These are phyloP conservation scores for Alces alces DNA, from an alignment of 2,113 vertebrate genomes.

Conservation along the genomic window DNA sequence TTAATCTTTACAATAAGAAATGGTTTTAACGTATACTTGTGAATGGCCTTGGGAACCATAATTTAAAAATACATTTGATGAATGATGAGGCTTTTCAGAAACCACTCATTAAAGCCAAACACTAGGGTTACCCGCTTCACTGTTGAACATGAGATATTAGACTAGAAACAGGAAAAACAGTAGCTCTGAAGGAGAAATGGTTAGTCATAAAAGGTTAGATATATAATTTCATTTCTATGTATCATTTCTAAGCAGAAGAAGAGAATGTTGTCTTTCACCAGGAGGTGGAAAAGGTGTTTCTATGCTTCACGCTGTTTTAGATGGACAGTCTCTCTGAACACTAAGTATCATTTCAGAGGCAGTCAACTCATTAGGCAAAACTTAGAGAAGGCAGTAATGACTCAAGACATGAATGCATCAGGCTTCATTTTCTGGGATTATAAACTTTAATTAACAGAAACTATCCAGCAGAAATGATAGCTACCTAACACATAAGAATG, in stretches of 20 bases:
- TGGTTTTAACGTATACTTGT: slow-evolving; percentile 59
- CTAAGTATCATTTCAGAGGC: slow-evolving; percentile 27
- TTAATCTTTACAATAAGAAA: slow-evolving; percentile 75
- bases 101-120: slow-evolving; percentile 68
- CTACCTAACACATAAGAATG: neutral
- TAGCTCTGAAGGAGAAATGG: slow-evolving; percentile 68
- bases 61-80: slow-evolving; percentile 77
- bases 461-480: slow-evolving; percentile 6
- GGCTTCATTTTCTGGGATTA: slow-evolving; percentile 45
- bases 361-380: slow-evolving; percentile 55
- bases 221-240: slow-evolving; percentile 51
- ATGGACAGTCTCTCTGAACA: slow-evolving; percentile 15
- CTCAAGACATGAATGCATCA: neutral
- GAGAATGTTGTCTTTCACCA: neutral
- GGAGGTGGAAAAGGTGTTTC: neutral
- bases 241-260: slow-evolving; percentile 49
- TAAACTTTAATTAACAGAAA: slow-evolving; percentile 60
- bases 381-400: slow-evolving; percentile 25
- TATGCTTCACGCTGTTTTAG: slow-evolving; percentile 30
- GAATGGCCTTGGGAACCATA: slow-evolving; percentile 69
- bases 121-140: slow-evolving; percentile 63
- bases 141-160: slow-evolving; percentile 73
- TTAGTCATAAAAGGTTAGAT: slow-evolving; percentile 68
- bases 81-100: slow-evolving; percentile 66
- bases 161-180: slow-evolving; percentile 66